Evolutionary conservation across 2,113 vertebrate species (phyloP), one percentile per base, ranked within the genome.

Genomic region (Lepisosteus osseus): DNA sequence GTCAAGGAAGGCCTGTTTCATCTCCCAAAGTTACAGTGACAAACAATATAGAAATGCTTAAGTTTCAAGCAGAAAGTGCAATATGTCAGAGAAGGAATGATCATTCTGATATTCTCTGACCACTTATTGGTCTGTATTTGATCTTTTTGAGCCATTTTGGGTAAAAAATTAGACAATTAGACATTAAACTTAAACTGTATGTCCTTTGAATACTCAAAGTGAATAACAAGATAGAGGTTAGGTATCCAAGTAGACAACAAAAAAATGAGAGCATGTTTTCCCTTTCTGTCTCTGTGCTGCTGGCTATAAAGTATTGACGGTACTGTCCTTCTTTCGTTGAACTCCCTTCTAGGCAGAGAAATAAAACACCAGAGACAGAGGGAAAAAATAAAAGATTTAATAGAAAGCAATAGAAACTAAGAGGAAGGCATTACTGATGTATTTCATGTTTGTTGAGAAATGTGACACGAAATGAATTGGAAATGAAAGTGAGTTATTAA

Each of bases 261-360:
- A 44, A 9, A 54, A 41, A 66, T 8, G 64, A 61, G 76, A 76
- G 42, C 2, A 9, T 14, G 14, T 67, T 67, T 65, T 74, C 29
- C 9, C 57, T 54, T 69, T 29, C 17, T 51, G 66, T 81, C 55
- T 79, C 54, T 61, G 74, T 55, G 82, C 80, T 78, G n/a, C 7
- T 74, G 79, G 80, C 74, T 67, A 68, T 75, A 73, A 84, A 82
- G 79, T 80, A 78, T 79, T 79, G 82, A 85, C 79, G 80, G 67
- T 74, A 64, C 29, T 68, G 75, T 84, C 76, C 67, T 74, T 79
- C 76, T 84, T 82, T 74, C 69, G 67, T 76, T 57, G 12, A 79
- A 67, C 65, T 12, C 70, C 83, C 79, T 79, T 14, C 54, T 3
- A 1, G 79, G 82, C 77, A 61, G 77, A 61, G 79, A 73, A 56